Evolutionary conservation across 2,888 invertebrate species (phyloP).

Genomic region (Bombylius discolor): DNA sequence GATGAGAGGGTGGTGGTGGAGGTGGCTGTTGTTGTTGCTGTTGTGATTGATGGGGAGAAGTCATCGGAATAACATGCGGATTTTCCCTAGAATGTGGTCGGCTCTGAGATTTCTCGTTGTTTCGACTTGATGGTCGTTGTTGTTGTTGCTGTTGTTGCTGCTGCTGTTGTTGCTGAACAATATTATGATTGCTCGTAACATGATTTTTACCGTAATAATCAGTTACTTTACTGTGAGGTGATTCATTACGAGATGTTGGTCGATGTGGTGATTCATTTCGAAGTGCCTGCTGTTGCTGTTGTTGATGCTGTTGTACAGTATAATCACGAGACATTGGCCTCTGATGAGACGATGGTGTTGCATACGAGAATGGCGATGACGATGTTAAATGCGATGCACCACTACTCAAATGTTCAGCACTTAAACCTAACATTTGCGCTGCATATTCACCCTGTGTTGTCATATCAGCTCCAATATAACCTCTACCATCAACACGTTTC

Average conservation of each 20-base stretch:
- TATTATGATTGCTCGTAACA: slow-evolving; percentile 8
- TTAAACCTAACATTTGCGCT: slow-evolving; percentile 70
- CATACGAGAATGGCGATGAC: slow-evolving; percentile 11
- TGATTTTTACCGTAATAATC: slow-evolving; percentile 27
- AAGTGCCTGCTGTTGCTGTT: slow-evolving; percentile 15
- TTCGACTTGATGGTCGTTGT: slow-evolving; percentile 23
- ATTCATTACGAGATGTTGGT: slow-evolving; percentile 27
- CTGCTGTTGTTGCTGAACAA: slow-evolving; percentile 10
- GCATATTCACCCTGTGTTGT: slow-evolving; percentile 84
- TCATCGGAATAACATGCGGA: slow-evolving; percentile 9
- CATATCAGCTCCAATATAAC: slow-evolving; percentile 82
- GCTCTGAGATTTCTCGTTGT: slow-evolving; percentile 23
- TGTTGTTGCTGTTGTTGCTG: background rate
- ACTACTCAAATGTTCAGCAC: slow-evolving; percentile 41
- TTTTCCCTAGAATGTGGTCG: slow-evolving; percentile 32
- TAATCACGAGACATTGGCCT: slow-evolving; percentile 22
- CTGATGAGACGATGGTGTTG: slow-evolving; percentile 11
- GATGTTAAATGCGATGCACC: slow-evolving; percentile 8
- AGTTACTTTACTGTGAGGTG: slow-evolving; percentile 21
- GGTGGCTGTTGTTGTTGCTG: slow-evolving; percentile 3
- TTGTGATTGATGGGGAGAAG: slow-evolving; percentile 18
- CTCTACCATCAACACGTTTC: slow-evolving; percentile 81
- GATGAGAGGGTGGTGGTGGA: slow-evolving; percentile 1
- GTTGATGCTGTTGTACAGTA: slow-evolving; percentile 4
- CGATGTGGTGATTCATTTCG: slow-evolving; percentile 24